Base-by-base conservation (phyloP, 2,888 invertebrate genomes). In the Mechanitis messenoides region DNA sequence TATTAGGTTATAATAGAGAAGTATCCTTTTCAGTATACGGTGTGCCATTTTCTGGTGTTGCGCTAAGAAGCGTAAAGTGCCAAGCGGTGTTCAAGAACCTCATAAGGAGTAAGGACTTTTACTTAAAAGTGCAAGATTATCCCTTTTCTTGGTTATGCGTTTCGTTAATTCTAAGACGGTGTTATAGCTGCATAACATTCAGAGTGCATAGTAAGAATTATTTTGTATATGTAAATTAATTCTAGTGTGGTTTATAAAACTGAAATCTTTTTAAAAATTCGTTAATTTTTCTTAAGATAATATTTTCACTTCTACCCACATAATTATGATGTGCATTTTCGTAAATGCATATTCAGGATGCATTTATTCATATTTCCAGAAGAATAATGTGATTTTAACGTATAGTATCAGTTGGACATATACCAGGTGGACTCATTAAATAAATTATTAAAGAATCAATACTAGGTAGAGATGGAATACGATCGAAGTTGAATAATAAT, bases 11-110 rank as follows among this genome's bases (percentile, higher is more conserved):
- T 42, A 42, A 42, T 42, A 42, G 42, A 38, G 2, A 2, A 42
- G 42, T 42, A 42, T 9, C 9, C 11, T 11, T 9, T 9, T 42
- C 9, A 9, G 6, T 42, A 9, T 42, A 42, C 9, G 9, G 9
- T 9, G 9, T 42, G 42, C 42, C 6, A 42, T 42, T 50, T 31
- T 31, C 50, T 50, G 31, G 60, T 60, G 60, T 59, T 63, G 60
- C 60, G 59, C 60, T 60, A 63, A 63, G 60, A 63, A 60, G 42
- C 56, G 56, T 60, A 59, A 63, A 63, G 62, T 63, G 62, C 62
- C 54, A 57, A 60, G 56, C 56, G 47, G 60, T 63, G 62, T 63
- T 60, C 50, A 50, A 50, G 50, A 7, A 50, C 31, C 31, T 28
- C 50, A 50, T 50, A 50, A 50, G 50, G n/a, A 31, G 31, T 50